These are phyloP conservation scores for Crenichthys baileyi DNA, from an alignment of 2,797 vertebrate species.

Conservation along the genomic window DNA sequence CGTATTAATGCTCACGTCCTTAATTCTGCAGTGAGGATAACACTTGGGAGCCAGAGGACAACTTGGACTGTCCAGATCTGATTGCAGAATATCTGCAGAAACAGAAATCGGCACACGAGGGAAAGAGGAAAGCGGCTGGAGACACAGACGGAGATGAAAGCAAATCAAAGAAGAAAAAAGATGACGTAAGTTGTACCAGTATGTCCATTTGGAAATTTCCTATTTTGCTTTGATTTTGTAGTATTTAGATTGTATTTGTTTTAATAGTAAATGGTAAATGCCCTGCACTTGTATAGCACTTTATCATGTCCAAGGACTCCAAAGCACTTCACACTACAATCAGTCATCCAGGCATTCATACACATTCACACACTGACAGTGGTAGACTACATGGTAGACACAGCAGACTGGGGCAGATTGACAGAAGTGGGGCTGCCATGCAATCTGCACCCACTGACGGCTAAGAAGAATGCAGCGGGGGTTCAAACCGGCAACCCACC, in stretches of 20 bases:
- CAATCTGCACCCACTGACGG: too few species aligned
- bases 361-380: too few species aligned
- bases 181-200: constrained; percentile 84
- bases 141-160: constrained; percentile 91
- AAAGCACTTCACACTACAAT: too few species aligned
- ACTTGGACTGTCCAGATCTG: constrained; percentile 96
- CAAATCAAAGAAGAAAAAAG: constrained; percentile 96
- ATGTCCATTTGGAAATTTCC: background rate
- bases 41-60: constrained; percentile 98
- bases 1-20: background rate
- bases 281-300: too few species aligned
- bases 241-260: background rate
- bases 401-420: too few species aligned
- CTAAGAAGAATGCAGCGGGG: too few species aligned
- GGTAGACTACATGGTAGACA: too few species aligned
- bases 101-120: constrained; percentile 90
- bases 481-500: too few species aligned
- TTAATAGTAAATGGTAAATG: background rate
- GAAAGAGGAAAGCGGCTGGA: constrained; percentile 89
- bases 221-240: background rate
- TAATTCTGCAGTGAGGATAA: constrained; percentile 89
- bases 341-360: too few species aligned
- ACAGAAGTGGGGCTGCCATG: too few species aligned
- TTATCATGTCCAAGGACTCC: too few species aligned
- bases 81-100: constrained; percentile 96